A percentile compares a stretch with the other conserved stretches of the same genome.
These are phyloP conservation scores for Prunella strophiata DNA, from an alignment of 2,797 vertebrate species.

Conservation along the genomic window DNA sequence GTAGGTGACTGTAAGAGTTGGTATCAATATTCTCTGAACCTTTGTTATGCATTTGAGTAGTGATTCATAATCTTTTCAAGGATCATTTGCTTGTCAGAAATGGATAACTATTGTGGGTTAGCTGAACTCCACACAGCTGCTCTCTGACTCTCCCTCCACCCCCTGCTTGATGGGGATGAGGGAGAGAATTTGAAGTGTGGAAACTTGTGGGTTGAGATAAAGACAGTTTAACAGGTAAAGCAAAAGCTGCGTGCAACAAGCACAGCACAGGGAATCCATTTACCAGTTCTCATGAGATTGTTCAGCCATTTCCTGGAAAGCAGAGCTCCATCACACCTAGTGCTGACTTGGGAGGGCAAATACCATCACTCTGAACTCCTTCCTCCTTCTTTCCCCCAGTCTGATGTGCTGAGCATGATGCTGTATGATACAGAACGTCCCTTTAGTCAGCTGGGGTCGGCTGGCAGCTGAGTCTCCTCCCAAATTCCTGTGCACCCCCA, in stretches of 20 bases:
- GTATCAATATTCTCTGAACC: neutral
- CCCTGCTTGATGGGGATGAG: neutral
- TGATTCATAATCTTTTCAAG: neutral
- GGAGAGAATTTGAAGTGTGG: neutral
- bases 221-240: neutral
- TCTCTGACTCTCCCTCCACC: neutral
- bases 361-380: accelerated
- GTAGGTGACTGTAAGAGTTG: neutral
- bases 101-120: neutral
- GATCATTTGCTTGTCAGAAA: neutral
- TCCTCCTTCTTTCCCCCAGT: neutral
- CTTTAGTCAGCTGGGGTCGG: neutral
- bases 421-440: accelerated
- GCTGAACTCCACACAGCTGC: neutral
- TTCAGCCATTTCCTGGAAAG: neutral
- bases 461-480: neutral
- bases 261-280: neutral
- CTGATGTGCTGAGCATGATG: accelerated
- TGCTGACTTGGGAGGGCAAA: neutral
- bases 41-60: neutral
- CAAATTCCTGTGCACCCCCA: neutral
- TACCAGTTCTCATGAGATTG: accelerated
- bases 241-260: accelerated
- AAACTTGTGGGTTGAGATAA: neutral
- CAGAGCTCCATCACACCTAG: accelerated